Conservation (phyloP, 2,113 vertebrate species). For the Triplophysa dalaica region DNA sequence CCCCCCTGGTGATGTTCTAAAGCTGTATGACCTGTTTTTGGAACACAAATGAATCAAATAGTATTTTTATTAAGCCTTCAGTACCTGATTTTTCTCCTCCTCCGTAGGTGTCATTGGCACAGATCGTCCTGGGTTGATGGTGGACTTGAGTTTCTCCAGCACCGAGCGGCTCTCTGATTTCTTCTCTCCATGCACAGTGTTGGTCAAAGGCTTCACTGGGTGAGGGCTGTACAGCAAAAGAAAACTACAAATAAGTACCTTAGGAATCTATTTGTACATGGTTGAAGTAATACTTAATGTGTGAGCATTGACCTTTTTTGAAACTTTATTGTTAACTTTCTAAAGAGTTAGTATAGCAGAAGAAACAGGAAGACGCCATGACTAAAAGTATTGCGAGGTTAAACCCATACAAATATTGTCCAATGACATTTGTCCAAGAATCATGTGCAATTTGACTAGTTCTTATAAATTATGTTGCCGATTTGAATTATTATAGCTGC, state of each 20-base stretch:
- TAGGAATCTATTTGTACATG: no score
- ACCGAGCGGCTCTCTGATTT: conserved; percentile 76
- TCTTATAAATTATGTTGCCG: not conserved
- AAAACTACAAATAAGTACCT: conserved; percentile 4
- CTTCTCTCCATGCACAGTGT: conserved; percentile 71
- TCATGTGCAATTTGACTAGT: not conserved
- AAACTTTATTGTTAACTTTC: not conserved
- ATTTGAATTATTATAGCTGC: no score
- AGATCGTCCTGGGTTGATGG: conserved; percentile 73
- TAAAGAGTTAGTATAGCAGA: not conserved
- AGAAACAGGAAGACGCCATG: conserved; percentile 9
- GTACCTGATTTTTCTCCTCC: conserved; percentile 67
- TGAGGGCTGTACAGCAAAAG: conserved; percentile 79
- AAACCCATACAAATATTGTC: not conserved
- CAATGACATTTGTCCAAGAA: not conserved
- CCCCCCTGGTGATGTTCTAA: not conserved
- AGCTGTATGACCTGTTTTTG: no score
- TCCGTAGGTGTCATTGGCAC: conserved; percentile 67
- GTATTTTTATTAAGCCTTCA: not conserved
- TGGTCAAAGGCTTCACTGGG: conserved; percentile 88
- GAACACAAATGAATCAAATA: no score
- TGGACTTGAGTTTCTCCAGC: conserved; percentile 84
- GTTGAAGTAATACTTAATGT: not conserved
- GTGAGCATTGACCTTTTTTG: not conserved
- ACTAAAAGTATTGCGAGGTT: not conserved